phyloP scores from a whole-genome alignment of 64 coral and sea anemone species.

The Actinia equina region DNA sequence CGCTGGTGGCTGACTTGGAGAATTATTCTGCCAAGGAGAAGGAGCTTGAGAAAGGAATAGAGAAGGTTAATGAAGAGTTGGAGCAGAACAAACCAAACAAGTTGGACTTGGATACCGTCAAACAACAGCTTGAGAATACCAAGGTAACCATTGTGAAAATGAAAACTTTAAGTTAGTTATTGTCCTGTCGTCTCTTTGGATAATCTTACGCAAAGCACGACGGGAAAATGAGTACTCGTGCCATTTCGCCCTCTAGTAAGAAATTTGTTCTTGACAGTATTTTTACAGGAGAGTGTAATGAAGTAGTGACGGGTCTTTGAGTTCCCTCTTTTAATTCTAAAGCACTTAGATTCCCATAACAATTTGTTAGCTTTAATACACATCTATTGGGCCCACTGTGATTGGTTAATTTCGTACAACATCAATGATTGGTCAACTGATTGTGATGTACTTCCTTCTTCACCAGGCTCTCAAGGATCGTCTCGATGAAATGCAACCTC shows the following conservation, averaged over 20 bases:
- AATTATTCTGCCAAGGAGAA: conserved; percentile 64
- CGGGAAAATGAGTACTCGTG: no score
- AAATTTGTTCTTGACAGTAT: no score
- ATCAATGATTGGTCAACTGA: neutral
- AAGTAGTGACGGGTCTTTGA: no score
- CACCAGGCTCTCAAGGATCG: conserved; percentile 35
- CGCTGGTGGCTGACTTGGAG: conserved; percentile 53
- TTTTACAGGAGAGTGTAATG: no score
- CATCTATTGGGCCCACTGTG: no score
- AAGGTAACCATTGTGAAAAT: conserved; percentile 34
- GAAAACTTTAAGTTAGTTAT: neutral
- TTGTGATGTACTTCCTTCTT: neutral
- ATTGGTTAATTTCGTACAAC: no score
- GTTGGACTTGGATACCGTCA: conserved; percentile 68
- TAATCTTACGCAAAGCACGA: no score
- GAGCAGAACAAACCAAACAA: conserved; percentile 63
- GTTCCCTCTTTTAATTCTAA: no score
- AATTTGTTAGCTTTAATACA: no score
- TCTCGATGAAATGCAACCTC: conserved; percentile 51
- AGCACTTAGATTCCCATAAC: no score
- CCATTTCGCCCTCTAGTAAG: no score
- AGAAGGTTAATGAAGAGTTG: conserved; percentile 44
- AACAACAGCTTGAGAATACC: conserved; percentile 75
- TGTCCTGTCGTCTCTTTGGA: no score
- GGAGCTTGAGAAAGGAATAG: conserved; percentile 50